Evolutionary conservation across 2,113 vertebrate species (phyloP).

Genomic region (Prochilodus magdalenae): DNA sequence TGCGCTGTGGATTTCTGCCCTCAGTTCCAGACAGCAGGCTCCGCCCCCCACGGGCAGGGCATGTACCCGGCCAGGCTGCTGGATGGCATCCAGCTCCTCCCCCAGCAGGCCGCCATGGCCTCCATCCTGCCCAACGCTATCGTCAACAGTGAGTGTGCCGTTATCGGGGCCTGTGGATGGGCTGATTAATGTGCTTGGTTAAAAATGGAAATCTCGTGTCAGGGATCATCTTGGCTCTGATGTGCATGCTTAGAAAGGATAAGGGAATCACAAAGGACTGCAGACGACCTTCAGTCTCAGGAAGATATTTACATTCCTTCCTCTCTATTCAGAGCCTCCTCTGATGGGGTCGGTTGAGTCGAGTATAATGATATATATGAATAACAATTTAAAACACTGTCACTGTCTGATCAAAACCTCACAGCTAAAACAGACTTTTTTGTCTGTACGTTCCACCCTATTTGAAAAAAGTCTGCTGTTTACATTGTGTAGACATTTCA

Average conservation of each 20-base stretch:
- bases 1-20: conserved; percentile 88
- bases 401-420: too few species aligned
- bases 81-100: conserved; percentile 88
- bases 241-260: background rate
- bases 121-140: conserved; percentile 88
- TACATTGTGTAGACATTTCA: too few species aligned
- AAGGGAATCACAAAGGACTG: background rate
- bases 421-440: too few species aligned
- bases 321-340: background rate
- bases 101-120: conserved; percentile 89
- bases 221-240: conserved; percentile 13
- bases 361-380: too few species aligned
- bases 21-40: conserved; percentile 83
- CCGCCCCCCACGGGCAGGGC: conserved; percentile 82
- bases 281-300: background rate
- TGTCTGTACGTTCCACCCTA: too few species aligned
- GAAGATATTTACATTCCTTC: background rate
- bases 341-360: too few species aligned
- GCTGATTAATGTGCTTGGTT: conserved; percentile 26
- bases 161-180: conserved; percentile 31
- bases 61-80: conserved; percentile 87
- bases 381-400: too few species aligned
- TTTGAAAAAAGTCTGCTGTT: too few species aligned
- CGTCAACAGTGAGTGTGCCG: conserved; percentile 86
- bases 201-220: conserved; percentile 40